Evolutionary conservation across 2,113 vertebrate species (phyloP).

Genomic region (Hystrix cristata): DNA sequence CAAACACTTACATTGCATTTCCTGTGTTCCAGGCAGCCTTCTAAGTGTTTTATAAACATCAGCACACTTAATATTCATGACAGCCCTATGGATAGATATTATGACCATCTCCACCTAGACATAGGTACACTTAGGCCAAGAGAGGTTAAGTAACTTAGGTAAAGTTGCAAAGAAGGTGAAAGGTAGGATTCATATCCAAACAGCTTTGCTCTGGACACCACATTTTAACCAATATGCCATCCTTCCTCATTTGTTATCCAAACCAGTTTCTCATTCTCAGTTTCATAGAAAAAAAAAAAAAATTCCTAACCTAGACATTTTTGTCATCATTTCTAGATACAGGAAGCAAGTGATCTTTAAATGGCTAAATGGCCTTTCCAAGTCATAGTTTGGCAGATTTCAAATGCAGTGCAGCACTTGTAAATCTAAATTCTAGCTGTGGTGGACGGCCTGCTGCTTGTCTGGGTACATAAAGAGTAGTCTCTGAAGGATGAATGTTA

Average conservation of each 20-base stretch:
- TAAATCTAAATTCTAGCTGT: slow-evolving; percentile 9
- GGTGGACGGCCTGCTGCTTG: not conserved
- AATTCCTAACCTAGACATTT: not conserved
- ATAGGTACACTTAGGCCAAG: not conserved
- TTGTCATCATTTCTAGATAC: slow-evolving; percentile 52
- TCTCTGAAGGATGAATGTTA: not conserved
- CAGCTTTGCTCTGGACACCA: not conserved
- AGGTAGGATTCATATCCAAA: not conserved
- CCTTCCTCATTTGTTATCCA: not conserved
- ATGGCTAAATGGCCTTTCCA: not conserved
- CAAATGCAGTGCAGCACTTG: not conserved
- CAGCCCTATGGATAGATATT: not conserved
- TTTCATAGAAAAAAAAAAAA: not conserved
- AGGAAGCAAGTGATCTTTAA: not conserved
- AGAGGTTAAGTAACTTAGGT: not conserved
- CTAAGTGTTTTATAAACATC: slow-evolving; percentile 68
- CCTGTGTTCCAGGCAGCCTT: slow-evolving; percentile 45
- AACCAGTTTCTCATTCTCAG: not conserved
- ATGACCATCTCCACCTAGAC: not conserved
- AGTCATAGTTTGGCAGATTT: not conserved
- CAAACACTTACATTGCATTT: slow-evolving; percentile 70
- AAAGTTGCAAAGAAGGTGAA: not conserved
- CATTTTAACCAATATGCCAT: not conserved
- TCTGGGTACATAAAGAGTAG: not conserved
- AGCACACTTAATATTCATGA: slow-evolving; percentile 35